Percentiles rank a stretch among this genome's conserved stretches.
Conservation (phyloP, 2,888 invertebrate genomes). For the Andrena bucephala region DNA sequence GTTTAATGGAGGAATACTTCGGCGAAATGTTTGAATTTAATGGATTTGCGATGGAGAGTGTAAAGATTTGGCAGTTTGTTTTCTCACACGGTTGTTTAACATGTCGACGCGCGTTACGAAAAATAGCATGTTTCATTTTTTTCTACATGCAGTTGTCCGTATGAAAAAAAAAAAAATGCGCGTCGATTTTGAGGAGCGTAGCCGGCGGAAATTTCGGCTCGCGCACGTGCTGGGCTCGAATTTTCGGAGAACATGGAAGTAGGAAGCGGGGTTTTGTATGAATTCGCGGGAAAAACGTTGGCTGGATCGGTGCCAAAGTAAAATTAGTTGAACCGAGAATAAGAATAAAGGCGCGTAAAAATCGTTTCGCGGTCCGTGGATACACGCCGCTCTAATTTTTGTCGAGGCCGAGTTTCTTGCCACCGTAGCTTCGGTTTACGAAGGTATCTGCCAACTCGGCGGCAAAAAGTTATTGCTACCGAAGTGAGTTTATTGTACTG, state of each 20-base stretch:
- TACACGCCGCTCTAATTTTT: constrained; percentile 20
- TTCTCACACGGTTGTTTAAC: not conserved
- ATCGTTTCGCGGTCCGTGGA: constrained; percentile 21
- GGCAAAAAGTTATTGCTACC: not conserved
- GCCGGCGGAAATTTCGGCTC: not conserved
- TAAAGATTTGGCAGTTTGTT: not conserved
- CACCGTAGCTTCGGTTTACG: not conserved
- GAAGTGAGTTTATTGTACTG: not conserved
- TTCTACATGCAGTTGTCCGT: too few relatives aligned
- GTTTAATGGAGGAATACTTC: not conserved
- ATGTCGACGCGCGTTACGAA: too few relatives aligned
- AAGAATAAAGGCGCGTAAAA: constrained; percentile 37
- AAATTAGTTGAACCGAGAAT: constrained; percentile 51
- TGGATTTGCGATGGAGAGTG: not conserved
- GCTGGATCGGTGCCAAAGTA: constrained; percentile 55
- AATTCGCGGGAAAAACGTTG: constrained; percentile 25
- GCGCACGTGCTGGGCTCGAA: not conserved
- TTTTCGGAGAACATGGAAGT: not conserved
- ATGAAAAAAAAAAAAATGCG: too few relatives aligned
- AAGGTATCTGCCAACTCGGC: not conserved
- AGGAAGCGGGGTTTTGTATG: constrained; percentile 11
- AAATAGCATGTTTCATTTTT: too few relatives aligned
- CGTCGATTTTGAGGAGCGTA: not conserved
- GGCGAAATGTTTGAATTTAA: not conserved
- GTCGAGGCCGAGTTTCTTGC: constrained; percentile 9